phyloP scores from a whole-genome alignment of 2,113 vertebrate genomes.

The Setophaga coronata region DNA sequence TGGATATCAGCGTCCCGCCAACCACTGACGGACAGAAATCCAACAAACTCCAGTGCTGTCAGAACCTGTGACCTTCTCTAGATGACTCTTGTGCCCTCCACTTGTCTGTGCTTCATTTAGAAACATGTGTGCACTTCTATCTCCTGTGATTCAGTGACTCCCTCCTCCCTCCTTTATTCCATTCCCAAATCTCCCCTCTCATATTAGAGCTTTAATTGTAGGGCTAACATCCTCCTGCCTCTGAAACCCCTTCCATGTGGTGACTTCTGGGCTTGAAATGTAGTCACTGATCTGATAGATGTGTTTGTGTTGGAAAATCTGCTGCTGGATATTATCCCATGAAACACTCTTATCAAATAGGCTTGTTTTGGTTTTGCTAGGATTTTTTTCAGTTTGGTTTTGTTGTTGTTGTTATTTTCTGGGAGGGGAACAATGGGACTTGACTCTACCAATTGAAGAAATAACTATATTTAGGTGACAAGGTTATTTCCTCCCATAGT shows the following conservation, averaged over 20 bases:
- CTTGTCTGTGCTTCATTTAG: constrained; percentile 71
- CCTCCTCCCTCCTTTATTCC: constrained; percentile 36
- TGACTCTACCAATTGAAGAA: constrained; percentile 11
- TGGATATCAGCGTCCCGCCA: constrained; percentile 95
- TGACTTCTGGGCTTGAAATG: constrained; percentile 51
- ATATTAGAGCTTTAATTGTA: constrained; percentile 59
- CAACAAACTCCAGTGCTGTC: constrained; percentile 94
- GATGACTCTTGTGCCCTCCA: constrained; percentile 46
- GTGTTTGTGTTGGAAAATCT: constrained; percentile 50
- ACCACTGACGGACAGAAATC: constrained; percentile 93
- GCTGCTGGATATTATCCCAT: constrained; percentile 44
- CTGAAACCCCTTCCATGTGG: constrained; percentile 36
- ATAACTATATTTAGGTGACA: constrained; percentile 14
- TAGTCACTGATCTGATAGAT: constrained; percentile 50
- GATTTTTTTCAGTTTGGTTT: background rate
- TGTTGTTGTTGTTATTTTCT: background rate
- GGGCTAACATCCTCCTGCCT: constrained; percentile 74
- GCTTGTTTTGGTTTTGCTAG: background rate
- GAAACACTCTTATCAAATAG: constrained; percentile 16
- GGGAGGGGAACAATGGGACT: background rate
- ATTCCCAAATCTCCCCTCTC: background rate
- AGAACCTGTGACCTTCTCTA: constrained; percentile 87
- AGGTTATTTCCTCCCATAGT: background rate
- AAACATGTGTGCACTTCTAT: constrained; percentile 73
- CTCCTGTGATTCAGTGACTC: constrained; percentile 65